Conservation (phyloP, 2,113 vertebrate genomes). For the Dasypus novemcinctus region DNA sequence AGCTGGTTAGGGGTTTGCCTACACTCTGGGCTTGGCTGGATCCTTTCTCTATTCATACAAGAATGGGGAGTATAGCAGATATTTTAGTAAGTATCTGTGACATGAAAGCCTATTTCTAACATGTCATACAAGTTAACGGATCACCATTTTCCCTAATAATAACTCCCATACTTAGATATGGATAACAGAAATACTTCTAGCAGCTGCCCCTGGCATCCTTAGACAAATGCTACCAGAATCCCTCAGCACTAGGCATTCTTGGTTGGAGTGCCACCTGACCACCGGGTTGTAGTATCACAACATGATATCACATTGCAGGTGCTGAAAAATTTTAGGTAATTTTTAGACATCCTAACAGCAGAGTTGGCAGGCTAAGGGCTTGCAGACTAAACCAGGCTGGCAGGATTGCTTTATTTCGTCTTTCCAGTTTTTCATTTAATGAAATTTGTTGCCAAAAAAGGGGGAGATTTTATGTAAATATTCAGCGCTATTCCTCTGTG, state of each 20-base stretch:
- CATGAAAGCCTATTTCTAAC: neutral
- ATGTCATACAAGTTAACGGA: neutral
- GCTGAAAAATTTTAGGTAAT: neutral
- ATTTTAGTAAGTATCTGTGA: neutral
- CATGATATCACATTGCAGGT: neutral
- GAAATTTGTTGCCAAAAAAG: constrained; percentile 6
- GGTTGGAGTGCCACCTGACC: neutral
- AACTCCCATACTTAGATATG: neutral
- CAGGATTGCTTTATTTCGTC: neutral
- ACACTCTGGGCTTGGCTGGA: neutral
- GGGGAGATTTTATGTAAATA: neutral
- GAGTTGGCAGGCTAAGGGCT: neutral
- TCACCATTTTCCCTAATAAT: neutral
- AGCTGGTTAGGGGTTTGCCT: neutral
- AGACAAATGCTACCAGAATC: neutral
- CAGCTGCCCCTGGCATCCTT: neutral
- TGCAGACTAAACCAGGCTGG: neutral
- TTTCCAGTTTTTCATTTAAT: neutral
- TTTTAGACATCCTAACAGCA: neutral
- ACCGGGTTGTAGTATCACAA: neutral
- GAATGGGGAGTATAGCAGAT: neutral
- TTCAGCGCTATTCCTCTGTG: neutral
- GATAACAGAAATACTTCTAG: neutral
- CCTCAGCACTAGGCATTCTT: neutral
- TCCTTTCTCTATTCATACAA: neutral